Base-by-base conservation (phyloP, 2,797 vertebrate species). In the Manis pentadactyla region DNA sequence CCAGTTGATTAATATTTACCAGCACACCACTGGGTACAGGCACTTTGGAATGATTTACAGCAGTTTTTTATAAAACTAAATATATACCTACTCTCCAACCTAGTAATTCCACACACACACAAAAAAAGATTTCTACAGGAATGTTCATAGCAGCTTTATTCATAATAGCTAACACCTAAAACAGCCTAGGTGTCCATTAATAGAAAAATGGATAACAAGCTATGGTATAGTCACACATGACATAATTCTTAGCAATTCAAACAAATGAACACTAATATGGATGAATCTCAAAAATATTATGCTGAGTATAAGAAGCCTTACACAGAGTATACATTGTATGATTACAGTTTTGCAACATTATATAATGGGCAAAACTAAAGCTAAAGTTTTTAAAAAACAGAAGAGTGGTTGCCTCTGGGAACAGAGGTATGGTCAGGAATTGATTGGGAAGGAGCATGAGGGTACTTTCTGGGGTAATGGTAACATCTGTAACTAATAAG, bases 31-130 rank as follows among this genome's bases (percentile, higher is more conserved):
- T 87, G 51, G 29, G 1, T 53, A 86, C 0, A 77, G 31, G 9
- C 37, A 79, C 37, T 84, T 42, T 64, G 77, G 46, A 18, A 74
- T 23, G n/a, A 66, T 49, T 92, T 93, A 81, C 42, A 39, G 51
- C 42, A 75, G 31, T 39, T 95, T 86, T 66, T 42, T 85, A 77
- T n/a, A 90, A 81, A 87, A 87, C 39, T 53, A 88, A 87, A 88
- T 82, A 19, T 18, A 77, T n/a, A 81, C 8, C 1, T 83, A 93
- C 23, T 73, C 59, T 81, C 63, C 66, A 8, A 89, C 39, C 37
- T 42, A 93, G 5, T 4, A 57, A 95, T 77, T 87, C 53, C 51
- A 77, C n/a, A 77, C 2, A 14, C 27, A 23, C 12, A 19, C 39
- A 13, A 51, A 51, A 25, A 71, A 61, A 79, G 21, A 74, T 71